Evolutionary conservation across 2,113 vertebrate genomes (phyloP), one percentile per base, ranked within the genome.

Genomic region (Passer domesticus): DNA sequence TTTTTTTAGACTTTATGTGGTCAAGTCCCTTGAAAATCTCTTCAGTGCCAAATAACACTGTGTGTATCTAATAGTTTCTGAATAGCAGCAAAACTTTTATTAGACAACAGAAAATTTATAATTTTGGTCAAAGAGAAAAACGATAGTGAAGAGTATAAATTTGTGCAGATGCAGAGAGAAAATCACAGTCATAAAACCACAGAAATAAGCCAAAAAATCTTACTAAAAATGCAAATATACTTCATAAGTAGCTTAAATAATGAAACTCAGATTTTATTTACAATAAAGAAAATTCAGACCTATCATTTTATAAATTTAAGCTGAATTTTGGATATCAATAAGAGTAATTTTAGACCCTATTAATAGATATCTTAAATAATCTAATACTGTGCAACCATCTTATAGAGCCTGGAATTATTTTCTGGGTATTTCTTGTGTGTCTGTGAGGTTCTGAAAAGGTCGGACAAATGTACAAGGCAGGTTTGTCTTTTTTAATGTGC

Each of bases 351-450:
- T 56, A 66, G 17, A 59, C 3, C 3, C 15, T 58, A 49, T 39
- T 56, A 66, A 56, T 46, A 56, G 1, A 16, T 66, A 27, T 33
- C 46, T 46, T 73, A 52, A 91, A 35, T 68, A 64, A 25, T 76
- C 12, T 60, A 64, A 83, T 37, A 11, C 4, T 43, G 2, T 59
- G 8, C 11, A 73, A 46, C 8, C 3, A 23, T 59, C 12, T 59
- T 25, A 35, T 3, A 43, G 33, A 56, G 7, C 7, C 10, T 52
- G 43, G 2, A 10, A 9, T 46, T 67, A 2, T 44, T 87, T 87
- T 63, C 21, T 59, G 9, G 2, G 53, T 63, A 24, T 9, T 73
- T 89, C 10, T 47, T 0, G 0, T 47, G 19, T 15, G 23, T 30
- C 11, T 50, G 3, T 25, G 46, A 15, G 2, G 8, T 86, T 90